A percentile compares a stretch with the other conserved stretches of the same genome.
These are phyloP conservation scores for Penaeus monodon DNA, from an alignment of 2,888 invertebrate genomes.

Conservation along the genomic window DNA sequence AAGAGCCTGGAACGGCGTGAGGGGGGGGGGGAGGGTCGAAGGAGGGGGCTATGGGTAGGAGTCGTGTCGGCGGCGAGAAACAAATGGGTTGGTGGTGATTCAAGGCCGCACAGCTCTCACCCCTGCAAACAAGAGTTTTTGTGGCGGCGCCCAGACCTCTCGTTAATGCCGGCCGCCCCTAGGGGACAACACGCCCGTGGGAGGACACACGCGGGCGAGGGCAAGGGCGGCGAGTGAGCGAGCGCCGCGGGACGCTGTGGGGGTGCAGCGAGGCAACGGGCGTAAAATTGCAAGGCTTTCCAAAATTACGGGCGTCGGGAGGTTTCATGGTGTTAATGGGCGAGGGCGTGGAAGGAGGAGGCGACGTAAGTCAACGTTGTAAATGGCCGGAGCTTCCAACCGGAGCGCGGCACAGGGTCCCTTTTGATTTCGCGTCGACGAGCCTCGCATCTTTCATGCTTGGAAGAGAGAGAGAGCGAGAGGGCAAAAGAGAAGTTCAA, in stretches of 20 bases:
- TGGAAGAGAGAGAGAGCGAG: background rate
- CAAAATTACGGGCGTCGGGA: too few relatives aligned
- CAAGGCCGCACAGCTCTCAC: conserved; percentile 21
- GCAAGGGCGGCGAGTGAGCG: background rate
- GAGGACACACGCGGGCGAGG: background rate
- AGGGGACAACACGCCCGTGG: background rate
- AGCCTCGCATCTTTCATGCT: background rate
- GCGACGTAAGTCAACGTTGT: too few relatives aligned
- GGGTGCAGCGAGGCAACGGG: too few relatives aligned
- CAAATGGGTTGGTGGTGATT: background rate
- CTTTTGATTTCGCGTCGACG: background rate
- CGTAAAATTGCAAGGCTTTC: too few relatives aligned
- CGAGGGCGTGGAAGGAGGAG: too few relatives aligned
- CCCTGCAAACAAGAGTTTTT: conserved; percentile 23
- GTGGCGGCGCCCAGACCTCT: background rate
- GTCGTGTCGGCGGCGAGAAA: too few relatives aligned
- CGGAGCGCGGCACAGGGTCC: background rate
- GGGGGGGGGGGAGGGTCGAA: background rate
- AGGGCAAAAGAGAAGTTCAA: background rate
- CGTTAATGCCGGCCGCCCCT: conserved; percentile 7
- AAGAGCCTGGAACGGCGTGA: too few relatives aligned
- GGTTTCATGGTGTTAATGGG: too few relatives aligned
- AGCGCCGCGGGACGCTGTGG: too few relatives aligned
- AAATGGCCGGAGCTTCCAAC: background rate
- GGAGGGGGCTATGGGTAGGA: background rate